Percentiles rank a stretch among this genome's conserved stretches.
phyloP scores from a whole-genome alignment of 64 coral and sea anemone genomes.

The Pachyseris speciosa region DNA sequence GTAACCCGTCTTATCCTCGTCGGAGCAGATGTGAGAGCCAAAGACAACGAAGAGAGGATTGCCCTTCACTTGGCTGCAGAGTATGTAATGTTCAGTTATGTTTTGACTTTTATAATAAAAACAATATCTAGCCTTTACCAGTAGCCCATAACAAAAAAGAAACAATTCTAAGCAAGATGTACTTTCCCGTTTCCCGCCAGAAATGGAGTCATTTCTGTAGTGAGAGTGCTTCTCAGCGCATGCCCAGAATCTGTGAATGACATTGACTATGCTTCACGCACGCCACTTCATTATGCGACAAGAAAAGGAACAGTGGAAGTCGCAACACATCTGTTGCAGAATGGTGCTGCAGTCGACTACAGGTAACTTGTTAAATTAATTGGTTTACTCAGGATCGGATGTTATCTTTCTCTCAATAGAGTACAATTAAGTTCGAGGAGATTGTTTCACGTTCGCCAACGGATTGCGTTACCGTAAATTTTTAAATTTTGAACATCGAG shows the following conservation, averaged over 20 bases:
- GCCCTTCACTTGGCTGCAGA: constrained; percentile 56
- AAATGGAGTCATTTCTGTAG: constrained; percentile 12
- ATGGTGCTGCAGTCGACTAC: constrained; percentile 62
- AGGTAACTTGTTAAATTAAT: constrained; percentile 21
- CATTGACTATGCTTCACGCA: constrained; percentile 51
- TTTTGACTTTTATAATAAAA: too few relatives aligned
- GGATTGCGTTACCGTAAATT: too few relatives aligned
- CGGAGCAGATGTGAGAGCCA: constrained; percentile 35
- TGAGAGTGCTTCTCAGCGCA: constrained; percentile 10
- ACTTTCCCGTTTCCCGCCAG: too few relatives aligned
- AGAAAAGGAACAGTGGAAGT: background rate
- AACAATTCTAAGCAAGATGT: too few relatives aligned
- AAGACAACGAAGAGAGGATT: constrained; percentile 54
- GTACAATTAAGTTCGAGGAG: too few relatives aligned
- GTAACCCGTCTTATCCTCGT: constrained; percentile 25
- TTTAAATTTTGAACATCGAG: too few relatives aligned
- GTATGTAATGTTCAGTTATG: too few relatives aligned
- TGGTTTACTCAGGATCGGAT: too few relatives aligned
- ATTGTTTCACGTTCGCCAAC: too few relatives aligned
- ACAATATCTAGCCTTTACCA: too few relatives aligned
- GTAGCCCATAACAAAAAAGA: too few relatives aligned
- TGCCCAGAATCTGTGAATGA: constrained; percentile 55
- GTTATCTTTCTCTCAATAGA: too few relatives aligned
- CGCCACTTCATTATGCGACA: constrained; percentile 50
- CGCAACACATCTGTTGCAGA: constrained; percentile 13